Evolutionary conservation across 1,140 invertebrate species (phyloP), one percentile per base, ranked within the genome.

Genomic region (Platorchestia sp.): DNA sequence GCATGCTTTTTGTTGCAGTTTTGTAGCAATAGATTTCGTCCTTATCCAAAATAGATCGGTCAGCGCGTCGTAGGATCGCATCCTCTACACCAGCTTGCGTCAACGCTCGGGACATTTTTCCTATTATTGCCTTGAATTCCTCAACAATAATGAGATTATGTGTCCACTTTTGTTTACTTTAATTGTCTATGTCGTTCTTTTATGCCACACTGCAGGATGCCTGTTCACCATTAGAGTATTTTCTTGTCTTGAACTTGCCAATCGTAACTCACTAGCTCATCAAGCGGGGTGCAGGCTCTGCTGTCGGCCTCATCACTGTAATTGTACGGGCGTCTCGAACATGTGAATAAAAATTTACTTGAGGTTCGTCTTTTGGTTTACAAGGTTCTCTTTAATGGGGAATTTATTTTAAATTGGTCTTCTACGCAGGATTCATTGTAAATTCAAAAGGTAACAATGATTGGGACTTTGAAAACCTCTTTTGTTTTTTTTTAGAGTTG

Each of bases 1-100:
- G 91, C 43, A 47, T 93, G 43, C 43, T 93, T 93, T 47, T 93
- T 93, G 43, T 93, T 93, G 43, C 36, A 93, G 91, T 93, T 93
- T 93, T 47, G 91, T 93, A 45, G 91, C 91, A 93, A 93, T 93
- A 93, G 43, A 93, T 93, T 93, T 93, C 91, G 91, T 93, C n/a
- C 91, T 93, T 93, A 93, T 93, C 91, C 91, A 93, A 93, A 93
- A 93, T 93, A 93, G 91, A 93, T 93, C 91, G 91, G 91, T 93
- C 91, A 93, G 91, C 45, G 91, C 91, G 91, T 45, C 91, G 45
- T 40, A 93, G 91, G 91, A 93, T 93, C 43, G 91, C 91, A 93
- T 93, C 41, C 40, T 47, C 45, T 75, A 14, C 45, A 44, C 91
- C 45, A n/a, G 41, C 91, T 44, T 93, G 45, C 91, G 45, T 93